phyloP scores from a whole-genome alignment of 2,888 invertebrate species.

The Metalampra italica region DNA sequence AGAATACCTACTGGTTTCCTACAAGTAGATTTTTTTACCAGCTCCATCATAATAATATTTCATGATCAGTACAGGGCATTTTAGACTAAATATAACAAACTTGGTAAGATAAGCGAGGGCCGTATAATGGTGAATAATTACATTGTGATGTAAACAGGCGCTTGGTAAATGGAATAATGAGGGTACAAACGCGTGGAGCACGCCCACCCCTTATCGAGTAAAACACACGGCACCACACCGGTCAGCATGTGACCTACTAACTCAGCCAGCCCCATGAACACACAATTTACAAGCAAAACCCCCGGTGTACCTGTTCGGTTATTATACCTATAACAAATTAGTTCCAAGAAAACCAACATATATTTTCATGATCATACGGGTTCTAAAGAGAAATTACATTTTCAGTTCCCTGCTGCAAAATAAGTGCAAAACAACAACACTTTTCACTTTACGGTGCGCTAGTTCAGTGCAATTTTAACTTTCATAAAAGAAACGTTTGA shows the following conservation, averaged over 20 bases:
- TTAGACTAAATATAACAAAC: not conserved
- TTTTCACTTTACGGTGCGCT: slow-evolving; percentile 49
- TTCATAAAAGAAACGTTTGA: slow-evolving; percentile 43
- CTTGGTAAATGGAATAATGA: slow-evolving; percentile 38
- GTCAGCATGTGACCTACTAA: slow-evolving; percentile 54
- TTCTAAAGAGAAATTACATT: slow-evolving; percentile 8
- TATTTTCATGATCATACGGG: slow-evolving; percentile 1
- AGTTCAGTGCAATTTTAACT: slow-evolving; percentile 50
- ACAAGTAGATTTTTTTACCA: too few species aligned
- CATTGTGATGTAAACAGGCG: slow-evolving; percentile 46
- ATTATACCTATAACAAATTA: slow-evolving; percentile 6
- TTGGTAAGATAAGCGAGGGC: too few species aligned
- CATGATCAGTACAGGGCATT: too few species aligned
- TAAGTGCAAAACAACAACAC: slow-evolving; percentile 27
- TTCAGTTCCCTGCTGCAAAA: slow-evolving; percentile 17
- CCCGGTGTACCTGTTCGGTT: slow-evolving; percentile 4
- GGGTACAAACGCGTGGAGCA: slow-evolving; percentile 38
- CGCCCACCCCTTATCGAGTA: slow-evolving; percentile 53
- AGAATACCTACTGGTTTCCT: too few species aligned
- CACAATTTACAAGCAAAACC: slow-evolving; percentile 21
- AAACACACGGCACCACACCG: slow-evolving; percentile 28
- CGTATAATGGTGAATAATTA: slow-evolving; percentile 34
- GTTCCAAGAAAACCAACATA: slow-evolving; percentile 7
- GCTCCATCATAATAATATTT: too few species aligned
- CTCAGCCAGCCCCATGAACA: slow-evolving; percentile 34